Conservation (phyloP, 2,113 vertebrate species). For the Engraulis encrasicolus region DNA sequence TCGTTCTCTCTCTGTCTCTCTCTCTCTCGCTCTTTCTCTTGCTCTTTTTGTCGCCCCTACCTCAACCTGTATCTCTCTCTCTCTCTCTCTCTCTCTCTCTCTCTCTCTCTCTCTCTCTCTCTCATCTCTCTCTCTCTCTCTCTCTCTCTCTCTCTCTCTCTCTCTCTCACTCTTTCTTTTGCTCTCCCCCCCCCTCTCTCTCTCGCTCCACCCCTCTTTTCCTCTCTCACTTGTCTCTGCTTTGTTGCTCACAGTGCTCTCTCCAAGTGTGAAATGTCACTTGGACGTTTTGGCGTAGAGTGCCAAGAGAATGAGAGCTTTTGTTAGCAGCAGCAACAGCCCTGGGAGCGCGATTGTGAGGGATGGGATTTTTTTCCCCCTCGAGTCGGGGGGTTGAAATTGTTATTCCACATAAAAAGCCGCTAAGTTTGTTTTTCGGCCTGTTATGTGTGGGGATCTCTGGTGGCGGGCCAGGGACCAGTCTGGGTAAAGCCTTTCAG, state of each 20-base stretch:
- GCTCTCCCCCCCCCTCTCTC: too few species aligned
- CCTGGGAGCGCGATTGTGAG: too few species aligned
- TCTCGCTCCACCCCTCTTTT: not conserved
- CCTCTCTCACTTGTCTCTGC: not conserved
- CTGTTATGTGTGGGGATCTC: slow-evolving; percentile 24
- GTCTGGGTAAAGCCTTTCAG: slow-evolving; percentile 57
- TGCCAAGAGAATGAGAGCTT: not conserved
- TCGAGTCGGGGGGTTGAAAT: not conserved
- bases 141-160: too few species aligned
- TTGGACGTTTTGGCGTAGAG: not conserved
- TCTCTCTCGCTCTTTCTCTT: too few species aligned
- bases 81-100: not conserved
- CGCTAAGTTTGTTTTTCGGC: slow-evolving; percentile 12
- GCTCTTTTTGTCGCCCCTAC: too few species aligned
- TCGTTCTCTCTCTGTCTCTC: too few species aligned
- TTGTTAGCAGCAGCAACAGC: too few species aligned
- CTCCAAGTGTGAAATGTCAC: slow-evolving; percentile 15
- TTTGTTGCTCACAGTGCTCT: not conserved
- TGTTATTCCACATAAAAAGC: slow-evolving; percentile 19
- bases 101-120: not conserved
- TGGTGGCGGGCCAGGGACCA: slow-evolving; percentile 34
- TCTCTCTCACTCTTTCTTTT: not conserved
- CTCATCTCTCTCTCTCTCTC: not conserved
- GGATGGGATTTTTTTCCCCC: too few species aligned
- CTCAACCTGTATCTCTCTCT: too few species aligned